Conservation (phyloP, 2,113 vertebrate species). For the Gadus macrocephalus region DNA sequence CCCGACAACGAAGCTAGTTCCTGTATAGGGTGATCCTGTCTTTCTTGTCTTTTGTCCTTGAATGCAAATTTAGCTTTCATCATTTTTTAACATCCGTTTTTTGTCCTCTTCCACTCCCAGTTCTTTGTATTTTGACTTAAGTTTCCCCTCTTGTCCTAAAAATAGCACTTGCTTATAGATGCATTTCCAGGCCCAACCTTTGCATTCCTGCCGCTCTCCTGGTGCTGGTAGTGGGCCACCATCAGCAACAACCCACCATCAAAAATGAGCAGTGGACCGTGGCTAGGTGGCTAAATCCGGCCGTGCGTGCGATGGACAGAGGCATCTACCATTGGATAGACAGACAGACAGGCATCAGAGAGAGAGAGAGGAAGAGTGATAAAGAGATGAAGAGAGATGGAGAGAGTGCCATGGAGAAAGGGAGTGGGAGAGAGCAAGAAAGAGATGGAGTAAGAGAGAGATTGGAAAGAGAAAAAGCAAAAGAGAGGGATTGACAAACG, state of each 20-base stretch:
- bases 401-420: no score
- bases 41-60: no score
- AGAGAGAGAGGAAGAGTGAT: not conserved
- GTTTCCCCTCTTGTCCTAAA: slow-evolving; percentile 24
- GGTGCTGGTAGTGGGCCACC: slow-evolving; percentile 32
- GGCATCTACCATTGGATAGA: slow-evolving; percentile 21
- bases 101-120: no score
- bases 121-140: no score
- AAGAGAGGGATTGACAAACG: no score
- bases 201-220: slow-evolving; percentile 31
- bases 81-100: no score
- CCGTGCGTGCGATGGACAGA: slow-evolving; percentile 45
- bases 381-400: not conserved
- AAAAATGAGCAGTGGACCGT: slow-evolving; percentile 68
- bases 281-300: slow-evolving; percentile 60
- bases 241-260: slow-evolving; percentile 47
- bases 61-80: no score
- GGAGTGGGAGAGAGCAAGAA: not conserved
- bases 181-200: slow-evolving; percentile 47
- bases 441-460: not conserved
- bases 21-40: no score
- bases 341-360: slow-evolving; percentile 10
- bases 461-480: no score
- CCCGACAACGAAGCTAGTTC: no score
- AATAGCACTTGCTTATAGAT: slow-evolving; percentile 33